Conservation (phyloP, 2,888 invertebrate species). For the Himalopsyche tibetana region DNA sequence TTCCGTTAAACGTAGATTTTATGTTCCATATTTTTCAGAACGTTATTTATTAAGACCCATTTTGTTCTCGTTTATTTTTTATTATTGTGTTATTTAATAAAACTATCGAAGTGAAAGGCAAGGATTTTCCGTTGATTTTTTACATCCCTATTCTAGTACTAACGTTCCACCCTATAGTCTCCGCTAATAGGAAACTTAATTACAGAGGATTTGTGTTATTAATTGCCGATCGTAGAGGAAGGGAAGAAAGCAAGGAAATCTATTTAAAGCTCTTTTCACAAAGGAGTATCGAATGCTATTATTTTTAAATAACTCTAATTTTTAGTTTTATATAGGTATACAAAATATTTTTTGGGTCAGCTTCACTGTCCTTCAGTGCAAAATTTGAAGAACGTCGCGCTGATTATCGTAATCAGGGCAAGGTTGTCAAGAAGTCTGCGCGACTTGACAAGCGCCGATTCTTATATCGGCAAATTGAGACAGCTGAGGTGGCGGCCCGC, state of each 20-base stretch:
- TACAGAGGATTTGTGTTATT: constrained; percentile 56
- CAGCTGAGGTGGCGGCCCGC: too few relatives aligned
- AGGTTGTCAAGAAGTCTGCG: too few relatives aligned
- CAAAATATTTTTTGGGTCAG: too few relatives aligned
- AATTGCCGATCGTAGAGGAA: constrained; percentile 48
- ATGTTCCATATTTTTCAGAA: too few relatives aligned
- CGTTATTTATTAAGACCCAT: background rate
- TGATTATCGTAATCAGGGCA: too few relatives aligned
- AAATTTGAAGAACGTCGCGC: too few relatives aligned
- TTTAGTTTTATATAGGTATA: too few relatives aligned
- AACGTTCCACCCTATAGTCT: background rate
- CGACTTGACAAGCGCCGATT: too few relatives aligned
- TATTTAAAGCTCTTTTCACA: background rate
- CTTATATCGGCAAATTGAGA: too few relatives aligned
- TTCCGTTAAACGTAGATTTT: too few relatives aligned
- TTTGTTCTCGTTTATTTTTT: background rate
- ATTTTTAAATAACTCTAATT: too few relatives aligned
- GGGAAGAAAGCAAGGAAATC: constrained; percentile 22
- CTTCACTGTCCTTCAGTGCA: too few relatives aligned
- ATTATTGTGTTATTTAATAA: constrained; percentile 4
- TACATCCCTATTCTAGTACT: constrained; percentile 17
- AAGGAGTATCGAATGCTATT: background rate
- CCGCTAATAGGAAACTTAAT: constrained; percentile 57
- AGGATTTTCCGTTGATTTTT: background rate
- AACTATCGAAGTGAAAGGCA: background rate